Base-by-base conservation (phyloP, 2,113 vertebrate species). In the Puntigrus tetrazona region DNA sequence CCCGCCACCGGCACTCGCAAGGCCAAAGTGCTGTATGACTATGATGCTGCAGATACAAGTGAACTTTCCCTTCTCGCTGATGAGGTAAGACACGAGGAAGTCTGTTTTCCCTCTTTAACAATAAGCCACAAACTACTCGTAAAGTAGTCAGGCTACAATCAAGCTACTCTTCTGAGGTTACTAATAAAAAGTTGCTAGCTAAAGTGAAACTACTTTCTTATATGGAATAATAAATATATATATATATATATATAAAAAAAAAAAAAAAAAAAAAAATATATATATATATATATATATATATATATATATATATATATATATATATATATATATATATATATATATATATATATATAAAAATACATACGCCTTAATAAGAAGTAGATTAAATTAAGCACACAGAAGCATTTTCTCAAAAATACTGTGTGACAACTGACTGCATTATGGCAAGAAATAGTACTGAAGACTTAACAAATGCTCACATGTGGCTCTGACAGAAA, bases 11-110 rank as follows among this genome's bases (percentile, higher is more conserved):
- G 98, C 41, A 98, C 97, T 0, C 95, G 98, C 31, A 97, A 95
- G 86, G 98, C 97, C 88, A 95, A 96, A 81, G 98, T 99, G 72
- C 95, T 99, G 52, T 99, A 99, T 0, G 98, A 99, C 90, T 99
- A 99, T 0, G 97, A 99, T 73, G 97, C 96, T 0, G 96, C 97
- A 0, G 98, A 99, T 92, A 97, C 96, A 90, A 98, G 94, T 0
- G 98, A 99, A 92, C 96, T 99, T 78, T 96, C 96, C 0, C 95
- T 99, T 8, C 92, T 96, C 0, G 97, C 98, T 0, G 98, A 99
- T 2, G 97, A 99, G 97, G 98, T 99, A 45, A 5, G 81, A 18
- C 8, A 50, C 38, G 3, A 38, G 11, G 1, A 69, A 52, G 50
- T 70, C 9, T 11, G 20, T 69, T 69, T 69, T 36, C 7, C 4